Evolutionary conservation across 2,113 vertebrate species (phyloP).

Genomic region (Gadus macrocephalus): DNA sequence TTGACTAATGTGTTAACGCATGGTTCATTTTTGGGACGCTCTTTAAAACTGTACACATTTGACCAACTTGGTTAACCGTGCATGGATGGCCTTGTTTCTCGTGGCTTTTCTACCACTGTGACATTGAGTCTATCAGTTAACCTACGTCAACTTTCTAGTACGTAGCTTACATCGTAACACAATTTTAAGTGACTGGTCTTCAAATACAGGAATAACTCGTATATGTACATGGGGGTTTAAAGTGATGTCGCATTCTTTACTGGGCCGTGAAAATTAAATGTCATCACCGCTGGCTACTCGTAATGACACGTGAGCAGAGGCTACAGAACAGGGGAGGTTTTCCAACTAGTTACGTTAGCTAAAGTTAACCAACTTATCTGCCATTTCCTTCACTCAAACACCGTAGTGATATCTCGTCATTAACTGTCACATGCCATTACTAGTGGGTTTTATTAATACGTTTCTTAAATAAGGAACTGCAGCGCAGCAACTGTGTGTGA

Average conservation of each 20-base stretch:
- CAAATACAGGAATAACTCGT: background rate
- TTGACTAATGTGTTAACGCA: too few relatives aligned
- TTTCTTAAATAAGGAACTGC: too few relatives aligned
- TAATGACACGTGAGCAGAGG: constrained; percentile 70
- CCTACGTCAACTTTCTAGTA: background rate
- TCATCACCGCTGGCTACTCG: constrained; percentile 43
- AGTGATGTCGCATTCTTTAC: background rate
- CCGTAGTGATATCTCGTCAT: background rate
- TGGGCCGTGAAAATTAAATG: constrained; percentile 3
- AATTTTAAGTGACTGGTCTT: background rate
- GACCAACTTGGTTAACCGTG: too few relatives aligned
- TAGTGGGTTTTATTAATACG: too few relatives aligned
- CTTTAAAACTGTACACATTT: too few relatives aligned
- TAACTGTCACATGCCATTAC: too few relatives aligned
- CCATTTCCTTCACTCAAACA: constrained; percentile 6
- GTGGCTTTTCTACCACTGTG: background rate
- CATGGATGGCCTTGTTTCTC: too few relatives aligned
- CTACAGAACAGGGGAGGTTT: constrained; percentile 31
- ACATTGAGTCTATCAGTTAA: constrained; percentile 24
- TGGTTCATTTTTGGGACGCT: too few relatives aligned
- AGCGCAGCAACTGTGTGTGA: too few relatives aligned
- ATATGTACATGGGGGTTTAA: background rate
- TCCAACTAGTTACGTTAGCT: constrained; percentile 30
- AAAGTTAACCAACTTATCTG: constrained; percentile 33
- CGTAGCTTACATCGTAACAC: background rate